Base-by-base conservation (phyloP, 1,140 invertebrate genomes). In the Drosophila albomicans region DNA sequence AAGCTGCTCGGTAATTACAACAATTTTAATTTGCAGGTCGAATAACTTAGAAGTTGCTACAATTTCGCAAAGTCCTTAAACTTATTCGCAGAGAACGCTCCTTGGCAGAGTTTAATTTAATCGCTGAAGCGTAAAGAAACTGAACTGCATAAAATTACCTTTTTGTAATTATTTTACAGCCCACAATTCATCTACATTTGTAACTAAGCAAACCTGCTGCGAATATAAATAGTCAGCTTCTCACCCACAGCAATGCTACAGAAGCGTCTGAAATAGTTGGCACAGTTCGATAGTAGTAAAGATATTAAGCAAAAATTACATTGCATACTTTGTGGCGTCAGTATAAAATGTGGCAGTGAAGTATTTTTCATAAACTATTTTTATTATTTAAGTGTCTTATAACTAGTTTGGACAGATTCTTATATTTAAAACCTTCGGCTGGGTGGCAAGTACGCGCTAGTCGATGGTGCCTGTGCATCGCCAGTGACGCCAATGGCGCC, bases 401-500 rank as follows among this genome's bases (percentile, higher is more conserved):
- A 75, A 38, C 30, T 72, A 62, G 11, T 10, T 51, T 32, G 7
- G 10, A 25, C 0, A 41, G 8, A 20, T 41, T 45, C 64, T 65
- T 79, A 79, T 8, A 52, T 7, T 28, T 66, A 79, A 62, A 78
- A 79, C 72, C 81, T 84, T 69, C 82, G 78, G 65, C 57, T 70
- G 11, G 84, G 79, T 62, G 88, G 86, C 75, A 91, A 73, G 54
- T 90, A 91, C 58, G 69, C 80, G 80, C 58, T 78, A 58, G 52
- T 84, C 15, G 73, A 77, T 75, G 87, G 77, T 56, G 65, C 56
- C 62, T 46, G 45, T 13, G 75, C 54, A 10, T 71, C 72, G 70
- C 62, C 67, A 5, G 75, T 15, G 16, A 10, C 5, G 1, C 30
- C 45, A 46, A 32, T 20, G 25, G 10, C 46, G 5, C 46, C 32